Evolutionary conservation across 2,888 invertebrate genomes (phyloP), one percentile per base, ranked within the genome.

Genomic region (Atherix ibis): DNA sequence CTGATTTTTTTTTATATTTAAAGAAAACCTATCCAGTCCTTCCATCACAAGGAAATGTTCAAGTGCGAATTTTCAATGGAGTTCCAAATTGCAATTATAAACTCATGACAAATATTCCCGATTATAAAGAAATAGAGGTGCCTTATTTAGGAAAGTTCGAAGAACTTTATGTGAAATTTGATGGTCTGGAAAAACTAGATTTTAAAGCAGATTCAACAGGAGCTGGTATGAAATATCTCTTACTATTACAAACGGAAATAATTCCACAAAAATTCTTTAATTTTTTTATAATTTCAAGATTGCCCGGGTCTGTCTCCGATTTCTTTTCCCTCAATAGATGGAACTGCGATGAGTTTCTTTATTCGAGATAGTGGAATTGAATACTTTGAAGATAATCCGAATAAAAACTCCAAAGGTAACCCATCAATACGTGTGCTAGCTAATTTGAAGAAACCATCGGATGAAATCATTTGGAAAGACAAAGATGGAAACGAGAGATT

Each of bases 61-160:
- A 84, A 51, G 43, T 83, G 14, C 66, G 81, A 44, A 54, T 84
- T 18, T 83, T 76, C 54, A 84, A 83, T 47, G 70, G 72, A 9
- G 64, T 65, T 34, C 43, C 42, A 6, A 53, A 63, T 27, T 76
- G 76, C 46, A 36, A 32, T 10, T 56, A 51, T 34, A 31, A 31
- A 4, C 44, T 60, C 22, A 32, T 16, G 1, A 46, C 51, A 1
- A 51, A 53, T 24, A 39, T 52, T 4, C 37, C 41, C 0, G 35
- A 26, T 0, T 31, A 36, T 9, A 3, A 10, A 1, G 18, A n/a
- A 1, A 48, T 57, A 12, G 16, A 6, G 2, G 40, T 45, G 1
- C 32, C 46, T 0, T 14, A 14, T n/a, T 10, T 45, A 17, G 38
- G 42, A 8, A 38, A 42, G 2, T 52, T 46, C 25, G 48, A 44